Evolutionary conservation across 64 coral and sea anemone species (phyloP), one percentile per base, ranked within the genome.

Genomic region (Montipora efflorescens): DNA sequence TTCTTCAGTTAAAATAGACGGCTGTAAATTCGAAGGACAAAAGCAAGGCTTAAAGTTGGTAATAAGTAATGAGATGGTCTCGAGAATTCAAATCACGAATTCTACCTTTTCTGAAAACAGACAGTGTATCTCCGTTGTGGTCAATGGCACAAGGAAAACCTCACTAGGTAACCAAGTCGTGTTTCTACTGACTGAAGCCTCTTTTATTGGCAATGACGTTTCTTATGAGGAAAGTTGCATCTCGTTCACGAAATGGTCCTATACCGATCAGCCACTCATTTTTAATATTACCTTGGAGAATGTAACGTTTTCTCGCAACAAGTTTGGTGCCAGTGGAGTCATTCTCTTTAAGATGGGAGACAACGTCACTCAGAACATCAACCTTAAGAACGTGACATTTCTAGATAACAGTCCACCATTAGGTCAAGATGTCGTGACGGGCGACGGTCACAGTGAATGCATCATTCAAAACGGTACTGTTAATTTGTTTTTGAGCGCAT

Each of bases 281-380:
- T 16, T 51, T 13, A 57, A 79, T 67, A 47, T 88, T 69, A 52
- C 45, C 12, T 4, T 93, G 46, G 77, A 93, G 1, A 93, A 80
- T 81, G 76, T 88, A 15, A 47, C 77, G 13, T 88, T 88, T 76
- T 25, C 43, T 18, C 49, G 59, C 0, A 87, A 93, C 75, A 48
- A 19, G 1, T 77, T 79, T 5, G 20, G 75, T 43, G 6, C 23
- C 18, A 90, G 76, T 4, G 84, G 75, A 19, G 47, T 90, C 11
- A 3, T 94, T 44, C 57, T 62, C 15, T 14, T 94, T 45, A 46
- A 28, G 3, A n/a, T 75, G 9, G 25, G 48, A 0, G 52, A 5
- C 8, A 87, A 74, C 3, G 75, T 12, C 64, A 66, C 11, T 5
- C 36, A 78, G n/a, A 13, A 84, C 18, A 28, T 94, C 14, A 8